These are phyloP conservation scores for Temnothorax longispinosus DNA, from an alignment of 1,140 invertebrate species.

Conservation along the genomic window DNA sequence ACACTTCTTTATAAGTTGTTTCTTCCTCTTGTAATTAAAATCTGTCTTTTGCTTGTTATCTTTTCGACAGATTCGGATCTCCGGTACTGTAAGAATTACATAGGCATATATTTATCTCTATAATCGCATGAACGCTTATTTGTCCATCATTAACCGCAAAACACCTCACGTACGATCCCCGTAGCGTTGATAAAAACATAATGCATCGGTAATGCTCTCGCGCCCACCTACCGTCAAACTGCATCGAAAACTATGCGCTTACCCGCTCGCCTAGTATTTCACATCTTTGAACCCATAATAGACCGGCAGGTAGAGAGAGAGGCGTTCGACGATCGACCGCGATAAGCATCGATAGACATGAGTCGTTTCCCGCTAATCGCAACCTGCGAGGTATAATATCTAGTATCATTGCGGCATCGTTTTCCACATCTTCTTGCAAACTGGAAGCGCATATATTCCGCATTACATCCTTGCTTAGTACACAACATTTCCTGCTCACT, in stretches of 20 bases:
- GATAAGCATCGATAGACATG: slow-evolving; percentile 22
- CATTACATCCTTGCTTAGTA: slow-evolving; percentile 35
- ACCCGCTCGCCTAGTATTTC: slow-evolving; percentile 33
- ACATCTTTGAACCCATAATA: slow-evolving; percentile 20
- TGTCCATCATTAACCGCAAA: slow-evolving; percentile 5
- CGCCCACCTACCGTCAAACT: slow-evolving; percentile 28
- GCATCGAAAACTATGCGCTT: slow-evolving; percentile 4
- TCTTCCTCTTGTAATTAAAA: background rate
- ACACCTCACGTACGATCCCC: background rate
- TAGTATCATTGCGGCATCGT: slow-evolving; percentile 44
- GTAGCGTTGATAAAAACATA: background rate
- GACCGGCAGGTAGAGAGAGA: slow-evolving; percentile 19
- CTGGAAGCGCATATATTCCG: slow-evolving; percentile 23
- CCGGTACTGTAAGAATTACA: background rate
- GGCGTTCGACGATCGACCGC: slow-evolving; percentile 16
- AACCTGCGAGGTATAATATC: slow-evolving; percentile 24
- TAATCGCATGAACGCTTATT: background rate
- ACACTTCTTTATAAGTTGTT: background rate
- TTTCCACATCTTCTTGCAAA: slow-evolving; percentile 59
- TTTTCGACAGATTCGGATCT: background rate
- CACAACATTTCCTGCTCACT: background rate
- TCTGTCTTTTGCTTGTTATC: background rate
- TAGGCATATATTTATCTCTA: background rate
- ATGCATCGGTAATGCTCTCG: background rate
- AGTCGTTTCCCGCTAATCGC: slow-evolving; percentile 51